A percentile compares a stretch with the other conserved stretches of the same genome.
These are phyloP conservation scores for Campylomormyrus numenius DNA, from an alignment of 2,113 vertebrate genomes.

Conservation along the genomic window DNA sequence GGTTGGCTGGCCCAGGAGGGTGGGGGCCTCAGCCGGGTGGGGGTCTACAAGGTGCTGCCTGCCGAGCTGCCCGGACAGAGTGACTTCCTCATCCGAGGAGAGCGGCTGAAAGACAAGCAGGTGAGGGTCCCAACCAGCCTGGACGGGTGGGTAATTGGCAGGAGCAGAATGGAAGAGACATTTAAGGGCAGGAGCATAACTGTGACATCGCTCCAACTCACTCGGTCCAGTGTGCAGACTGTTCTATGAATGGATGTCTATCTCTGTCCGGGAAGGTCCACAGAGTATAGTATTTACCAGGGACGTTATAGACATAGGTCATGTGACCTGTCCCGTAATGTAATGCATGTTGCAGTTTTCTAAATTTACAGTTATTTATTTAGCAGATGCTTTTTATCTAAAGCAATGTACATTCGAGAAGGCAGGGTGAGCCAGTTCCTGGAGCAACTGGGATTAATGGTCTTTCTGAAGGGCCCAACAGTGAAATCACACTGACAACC, in stretches of 20 bases:
- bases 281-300: neutral
- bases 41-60: constrained; percentile 89
- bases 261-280: neutral
- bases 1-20: constrained; percentile 98
- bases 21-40: constrained; percentile 89
- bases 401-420: neutral
- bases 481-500: neutral
- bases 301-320: neutral
- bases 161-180: neutral
- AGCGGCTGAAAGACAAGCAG: constrained; percentile 95
- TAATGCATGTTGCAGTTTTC: neutral
- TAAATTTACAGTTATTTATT: neutral
- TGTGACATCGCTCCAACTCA: neutral
- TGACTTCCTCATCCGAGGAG: constrained; percentile 94
- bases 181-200: neutral
- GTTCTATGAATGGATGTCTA: neutral
- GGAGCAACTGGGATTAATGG: neutral
- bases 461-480: neutral
- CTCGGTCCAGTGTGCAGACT: neutral
- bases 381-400: neutral
- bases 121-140: constrained; percentile 48
- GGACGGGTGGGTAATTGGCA: neutral
- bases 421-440: neutral
- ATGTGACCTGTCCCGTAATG: neutral
- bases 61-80: constrained; percentile 73